Conservation (phyloP, 2,113 vertebrate species). For the Brienomyrus longianalis region DNA sequence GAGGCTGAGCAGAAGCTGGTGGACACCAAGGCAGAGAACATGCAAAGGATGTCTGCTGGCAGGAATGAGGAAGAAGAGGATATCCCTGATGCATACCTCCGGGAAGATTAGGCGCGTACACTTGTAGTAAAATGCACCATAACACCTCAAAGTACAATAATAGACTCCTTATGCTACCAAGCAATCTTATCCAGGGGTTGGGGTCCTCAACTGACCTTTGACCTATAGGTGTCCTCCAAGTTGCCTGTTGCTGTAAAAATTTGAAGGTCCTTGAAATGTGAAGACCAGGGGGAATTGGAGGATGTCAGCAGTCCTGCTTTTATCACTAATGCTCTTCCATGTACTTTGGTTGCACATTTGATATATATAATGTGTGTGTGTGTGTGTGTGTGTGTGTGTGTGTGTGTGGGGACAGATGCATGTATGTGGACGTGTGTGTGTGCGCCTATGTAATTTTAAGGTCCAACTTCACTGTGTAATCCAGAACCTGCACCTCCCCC, state of each 20-base stretch:
- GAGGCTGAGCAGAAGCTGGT: constrained; percentile 69
- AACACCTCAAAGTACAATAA: background rate
- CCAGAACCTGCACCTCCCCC: background rate
- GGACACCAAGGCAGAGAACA: constrained; percentile 55
- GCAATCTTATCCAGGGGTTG: background rate
- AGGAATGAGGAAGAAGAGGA: constrained; percentile 31
- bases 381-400: background rate
- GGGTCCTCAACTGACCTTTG: background rate
- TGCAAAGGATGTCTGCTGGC: constrained; percentile 16
- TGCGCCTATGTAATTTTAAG: background rate
- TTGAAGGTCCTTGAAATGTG: background rate
- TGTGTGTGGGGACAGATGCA: background rate
- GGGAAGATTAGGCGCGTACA: constrained; percentile 32
- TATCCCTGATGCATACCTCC: constrained; percentile 43
- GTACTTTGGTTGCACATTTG: constrained; percentile 45
- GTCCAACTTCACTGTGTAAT: background rate
- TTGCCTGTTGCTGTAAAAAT: background rate
- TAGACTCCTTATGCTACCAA: background rate
- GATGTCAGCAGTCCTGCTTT: background rate
- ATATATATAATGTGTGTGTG: background rate
- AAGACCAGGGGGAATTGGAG: background rate
- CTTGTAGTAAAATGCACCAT: background rate
- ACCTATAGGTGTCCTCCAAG: background rate
- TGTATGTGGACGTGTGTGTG: background rate
- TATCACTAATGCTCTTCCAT: constrained; percentile 37